Percentiles rank a stretch among this genome's conserved stretches.
Evolutionary conservation across 2,888 invertebrate genomes (phyloP).

Genomic region (Chelonus formosanus): DNA sequence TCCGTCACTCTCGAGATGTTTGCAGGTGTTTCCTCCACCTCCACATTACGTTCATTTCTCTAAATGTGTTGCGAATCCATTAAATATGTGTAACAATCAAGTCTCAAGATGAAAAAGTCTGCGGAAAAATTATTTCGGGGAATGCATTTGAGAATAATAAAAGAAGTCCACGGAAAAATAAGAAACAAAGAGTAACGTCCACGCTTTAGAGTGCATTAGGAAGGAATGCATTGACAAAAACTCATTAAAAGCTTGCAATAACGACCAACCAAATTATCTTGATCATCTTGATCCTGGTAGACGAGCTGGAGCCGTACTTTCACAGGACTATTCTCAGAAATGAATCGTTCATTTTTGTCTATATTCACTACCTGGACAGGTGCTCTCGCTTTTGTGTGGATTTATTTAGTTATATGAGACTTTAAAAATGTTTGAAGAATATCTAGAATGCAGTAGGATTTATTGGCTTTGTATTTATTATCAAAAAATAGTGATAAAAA

Average conservation of each 20-base stretch:
- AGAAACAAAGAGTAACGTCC: conserved; percentile 2
- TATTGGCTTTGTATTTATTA: conserved; percentile 46
- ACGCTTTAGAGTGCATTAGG: background rate
- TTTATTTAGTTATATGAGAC: conserved; percentile 21
- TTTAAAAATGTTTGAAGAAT: conserved; percentile 33
- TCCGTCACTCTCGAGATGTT: conserved; percentile 56
- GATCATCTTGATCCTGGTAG: conserved; percentile 61
- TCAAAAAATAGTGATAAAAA: background rate
- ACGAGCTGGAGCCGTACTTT: conserved; percentile 59
- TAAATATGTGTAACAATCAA: conserved; percentile 43
- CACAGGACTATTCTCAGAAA: conserved; percentile 56
- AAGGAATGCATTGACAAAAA: conserved; percentile 45
- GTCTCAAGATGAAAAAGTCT: conserved; percentile 14
- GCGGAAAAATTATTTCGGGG: conserved; percentile 18
- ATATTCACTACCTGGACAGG: conserved; percentile 61
- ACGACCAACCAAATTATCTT: conserved; percentile 53
- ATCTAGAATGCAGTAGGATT: conserved; percentile 59
- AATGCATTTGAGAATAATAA: background rate
- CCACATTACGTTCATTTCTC: conserved; percentile 33
- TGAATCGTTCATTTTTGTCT: conserved; percentile 45
- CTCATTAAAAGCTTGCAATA: conserved; percentile 53
- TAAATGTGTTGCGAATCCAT: conserved; percentile 44
- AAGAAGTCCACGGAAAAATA: background rate
- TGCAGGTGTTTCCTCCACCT: conserved; percentile 40
- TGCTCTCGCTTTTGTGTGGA: conserved; percentile 45